A percentile compares a stretch with the other conserved stretches of the same genome.
phyloP scores from a whole-genome alignment of 2,113 vertebrate genomes.

The Pionites leucogaster region DNA sequence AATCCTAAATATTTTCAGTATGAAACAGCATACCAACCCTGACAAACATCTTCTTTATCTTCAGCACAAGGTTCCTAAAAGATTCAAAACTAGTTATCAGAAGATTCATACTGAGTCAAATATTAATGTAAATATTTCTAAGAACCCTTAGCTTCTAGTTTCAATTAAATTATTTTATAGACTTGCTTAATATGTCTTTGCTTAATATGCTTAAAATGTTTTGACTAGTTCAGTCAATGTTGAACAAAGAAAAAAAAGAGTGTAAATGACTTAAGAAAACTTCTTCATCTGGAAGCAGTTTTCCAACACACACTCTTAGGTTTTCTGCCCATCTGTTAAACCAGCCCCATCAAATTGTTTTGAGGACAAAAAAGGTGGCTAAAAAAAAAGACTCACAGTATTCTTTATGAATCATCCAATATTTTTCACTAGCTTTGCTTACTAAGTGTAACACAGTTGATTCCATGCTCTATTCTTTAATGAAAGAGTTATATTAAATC shows the following conservation, averaged over 20 bases:
- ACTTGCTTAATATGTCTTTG: conserved; percentile 59
- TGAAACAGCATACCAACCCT: neutral
- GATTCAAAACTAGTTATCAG: neutral
- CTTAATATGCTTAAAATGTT: conserved; percentile 60
- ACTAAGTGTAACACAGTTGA: neutral
- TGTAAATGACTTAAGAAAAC: conserved; percentile 53
- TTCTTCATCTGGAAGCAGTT: conserved; percentile 59
- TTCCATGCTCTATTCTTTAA: neutral
- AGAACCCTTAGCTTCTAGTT: conserved; percentile 23
- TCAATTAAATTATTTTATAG: conserved; percentile 57
- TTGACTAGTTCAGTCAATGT: conserved; percentile 64
- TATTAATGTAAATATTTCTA: conserved; percentile 59
- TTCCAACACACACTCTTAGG: conserved; percentile 29
- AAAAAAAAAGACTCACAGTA: neutral
- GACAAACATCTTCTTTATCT: neutral
- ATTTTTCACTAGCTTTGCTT: conserved; percentile 37
- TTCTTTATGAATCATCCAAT: conserved; percentile 31
- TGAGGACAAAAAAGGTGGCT: conserved; percentile 36
- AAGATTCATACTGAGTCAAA: neutral
- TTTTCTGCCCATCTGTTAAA: conserved; percentile 66
- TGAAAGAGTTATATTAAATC: neutral
- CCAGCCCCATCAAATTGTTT: conserved; percentile 42
- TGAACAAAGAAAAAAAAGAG: conserved; percentile 57
- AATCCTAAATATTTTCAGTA: neutral
- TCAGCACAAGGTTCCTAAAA: neutral